Evolutionary conservation across 2,113 vertebrate species (phyloP).

Genomic region (Sminthopsis crassicaudata): DNA sequence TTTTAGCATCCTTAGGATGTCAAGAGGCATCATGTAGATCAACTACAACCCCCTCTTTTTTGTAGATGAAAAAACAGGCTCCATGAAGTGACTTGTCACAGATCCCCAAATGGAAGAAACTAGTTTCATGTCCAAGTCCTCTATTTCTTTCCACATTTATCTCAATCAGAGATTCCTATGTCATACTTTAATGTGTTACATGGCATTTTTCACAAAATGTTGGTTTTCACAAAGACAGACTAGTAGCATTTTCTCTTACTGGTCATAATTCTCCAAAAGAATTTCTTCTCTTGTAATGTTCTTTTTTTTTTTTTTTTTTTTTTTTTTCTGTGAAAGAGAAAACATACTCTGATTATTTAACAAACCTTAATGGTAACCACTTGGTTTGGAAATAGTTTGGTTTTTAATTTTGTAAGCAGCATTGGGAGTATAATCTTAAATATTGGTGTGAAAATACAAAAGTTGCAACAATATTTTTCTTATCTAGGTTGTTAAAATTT

Average conservation of each 20-base stretch:
- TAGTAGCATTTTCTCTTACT: conserved; percentile 34
- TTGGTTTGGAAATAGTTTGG: conserved; percentile 58
- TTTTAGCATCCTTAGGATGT: neutral
- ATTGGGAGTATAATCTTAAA: conserved; percentile 55
- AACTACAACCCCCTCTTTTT: neutral
- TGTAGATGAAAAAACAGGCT: neutral
- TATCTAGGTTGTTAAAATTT: conserved; percentile 71
- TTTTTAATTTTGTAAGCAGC: conserved; percentile 70
- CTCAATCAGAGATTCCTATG: neutral
- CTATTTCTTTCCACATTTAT: neutral
- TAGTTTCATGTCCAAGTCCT: neutral
- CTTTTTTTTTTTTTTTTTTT: conserved; percentile 54
- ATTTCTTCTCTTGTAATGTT: conserved; percentile 53
- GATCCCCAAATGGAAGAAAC: neutral
- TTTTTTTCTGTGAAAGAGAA: conserved; percentile 57
- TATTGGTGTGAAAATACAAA: conserved; percentile 64
- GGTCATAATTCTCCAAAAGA: conserved; percentile 51
- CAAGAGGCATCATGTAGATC: neutral
- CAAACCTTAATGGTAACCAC: conserved; percentile 42
- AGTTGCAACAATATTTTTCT: conserved; percentile 72
- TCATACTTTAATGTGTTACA: neutral
- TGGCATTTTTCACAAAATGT: neutral
- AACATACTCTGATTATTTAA: conserved; percentile 54
- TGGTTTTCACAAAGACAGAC: conserved; percentile 52
- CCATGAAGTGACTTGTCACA: neutral